These are phyloP conservation scores for Bombus superbus DNA, from an alignment of 1,140 invertebrate species.

Conservation along the genomic window DNA sequence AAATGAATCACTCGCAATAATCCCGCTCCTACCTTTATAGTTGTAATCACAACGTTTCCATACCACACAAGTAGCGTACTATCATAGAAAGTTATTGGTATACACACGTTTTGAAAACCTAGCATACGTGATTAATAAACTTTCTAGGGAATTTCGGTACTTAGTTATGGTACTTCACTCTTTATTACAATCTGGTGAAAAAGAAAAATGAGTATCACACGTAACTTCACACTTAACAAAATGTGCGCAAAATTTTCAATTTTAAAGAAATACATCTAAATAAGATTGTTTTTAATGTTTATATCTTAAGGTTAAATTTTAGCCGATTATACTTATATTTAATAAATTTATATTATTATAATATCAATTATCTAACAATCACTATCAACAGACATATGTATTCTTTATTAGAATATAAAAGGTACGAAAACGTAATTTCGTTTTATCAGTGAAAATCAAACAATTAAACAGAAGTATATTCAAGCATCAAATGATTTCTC, in stretches of 20 bases:
- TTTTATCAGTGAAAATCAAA: not conserved
- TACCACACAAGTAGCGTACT: conserved; percentile 31
- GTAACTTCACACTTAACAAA: not conserved
- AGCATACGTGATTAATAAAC: conserved; percentile 20
- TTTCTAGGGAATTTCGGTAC: conserved; percentile 22
- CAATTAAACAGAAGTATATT: too few species aligned
- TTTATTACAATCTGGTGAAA: conserved; percentile 15
- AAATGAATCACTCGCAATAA: conserved; percentile 41
- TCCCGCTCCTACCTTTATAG: conserved; percentile 61
- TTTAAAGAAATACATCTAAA: not conserved
- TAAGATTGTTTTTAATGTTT: not conserved
- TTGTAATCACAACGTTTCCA: conserved; percentile 55
- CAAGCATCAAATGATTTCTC: too few species aligned
- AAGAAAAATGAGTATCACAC: not conserved
- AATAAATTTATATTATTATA: not conserved
- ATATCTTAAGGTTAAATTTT: not conserved
- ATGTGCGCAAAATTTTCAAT: not conserved
- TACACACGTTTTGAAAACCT: conserved; percentile 38
- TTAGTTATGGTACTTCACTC: not conserved
- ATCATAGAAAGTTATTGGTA: conserved; percentile 36
- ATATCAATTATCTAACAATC: too few species aligned
- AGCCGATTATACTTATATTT: not conserved
- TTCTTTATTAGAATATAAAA: not conserved
- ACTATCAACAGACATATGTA: not conserved
- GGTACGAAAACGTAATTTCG: not conserved